phyloP scores from a whole-genome alignment of 1,140 invertebrate species.

The Argopecten irradians region DNA sequence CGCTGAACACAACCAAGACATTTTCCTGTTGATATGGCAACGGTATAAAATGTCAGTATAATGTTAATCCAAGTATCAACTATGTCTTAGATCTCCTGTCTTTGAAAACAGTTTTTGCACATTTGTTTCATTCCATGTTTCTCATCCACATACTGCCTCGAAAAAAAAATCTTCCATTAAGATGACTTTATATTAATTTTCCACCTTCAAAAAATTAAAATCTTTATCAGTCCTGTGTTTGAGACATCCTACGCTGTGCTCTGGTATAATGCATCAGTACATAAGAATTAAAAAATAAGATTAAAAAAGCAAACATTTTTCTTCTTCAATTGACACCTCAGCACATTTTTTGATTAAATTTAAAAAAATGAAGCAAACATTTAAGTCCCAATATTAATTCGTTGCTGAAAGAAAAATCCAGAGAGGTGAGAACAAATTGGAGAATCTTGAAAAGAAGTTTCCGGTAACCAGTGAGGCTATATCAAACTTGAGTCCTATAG shows the following conservation, averaged over 20 bases:
- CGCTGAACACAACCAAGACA: background rate
- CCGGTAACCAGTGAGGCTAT: background rate
- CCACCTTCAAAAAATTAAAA: no score
- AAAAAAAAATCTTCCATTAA: no score
- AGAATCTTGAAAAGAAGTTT: background rate
- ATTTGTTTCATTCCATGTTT: no score
- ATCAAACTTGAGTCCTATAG: background rate
- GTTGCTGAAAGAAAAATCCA: background rate
- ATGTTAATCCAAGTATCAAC: background rate
- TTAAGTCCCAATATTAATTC: background rate
- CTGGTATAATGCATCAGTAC: no score
- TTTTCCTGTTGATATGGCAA: background rate
- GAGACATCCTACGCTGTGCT: no score
- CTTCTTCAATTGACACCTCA: background rate
- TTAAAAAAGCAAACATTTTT: no score
- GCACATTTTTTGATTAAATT: background rate
- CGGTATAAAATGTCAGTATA: background rate
- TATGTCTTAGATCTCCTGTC: background rate
- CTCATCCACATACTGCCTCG: no score
- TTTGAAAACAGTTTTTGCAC: background rate
- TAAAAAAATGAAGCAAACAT: background rate
- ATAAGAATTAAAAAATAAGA: no score
- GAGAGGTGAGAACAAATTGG: background rate
- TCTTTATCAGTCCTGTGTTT: no score
- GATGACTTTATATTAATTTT: no score